Percentiles rank a stretch among this genome's conserved stretches.
phyloP scores from a whole-genome alignment of 2,113 vertebrate genomes.

The Eulacestoma nigropectus region DNA sequence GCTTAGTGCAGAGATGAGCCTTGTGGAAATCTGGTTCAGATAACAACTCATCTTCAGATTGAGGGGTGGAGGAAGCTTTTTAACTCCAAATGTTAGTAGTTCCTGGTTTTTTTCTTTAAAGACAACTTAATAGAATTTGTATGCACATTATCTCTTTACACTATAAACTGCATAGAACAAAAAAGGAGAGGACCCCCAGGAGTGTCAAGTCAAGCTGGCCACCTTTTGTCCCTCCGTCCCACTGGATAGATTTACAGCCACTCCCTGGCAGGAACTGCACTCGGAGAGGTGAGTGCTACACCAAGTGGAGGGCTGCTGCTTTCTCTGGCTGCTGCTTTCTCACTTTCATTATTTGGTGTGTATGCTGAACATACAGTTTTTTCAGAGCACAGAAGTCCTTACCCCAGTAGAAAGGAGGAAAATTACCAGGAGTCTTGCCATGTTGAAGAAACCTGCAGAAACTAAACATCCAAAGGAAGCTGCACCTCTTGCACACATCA shows the following conservation, averaged over 20 bases:
- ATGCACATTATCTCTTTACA: neutral
- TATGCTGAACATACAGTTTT: neutral
- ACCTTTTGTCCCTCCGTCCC: neutral
- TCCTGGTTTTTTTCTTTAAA: neutral
- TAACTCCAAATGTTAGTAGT: neutral
- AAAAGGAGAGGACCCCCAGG: neutral
- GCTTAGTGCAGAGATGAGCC: neutral
- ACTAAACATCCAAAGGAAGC: neutral
- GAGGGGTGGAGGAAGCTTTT: neutral
- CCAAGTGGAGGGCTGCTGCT: neutral
- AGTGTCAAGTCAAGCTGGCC: neutral
- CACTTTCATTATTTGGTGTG: neutral
- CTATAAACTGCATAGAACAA: neutral
- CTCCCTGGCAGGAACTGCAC: neutral
- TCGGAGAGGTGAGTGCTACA: neutral
- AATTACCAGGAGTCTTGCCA: neutral
- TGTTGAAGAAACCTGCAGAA: neutral
- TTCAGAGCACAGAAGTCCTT: neutral
- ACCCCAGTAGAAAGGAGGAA: neutral
- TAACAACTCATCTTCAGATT: neutral
- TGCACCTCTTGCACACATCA: too few relatives aligned
- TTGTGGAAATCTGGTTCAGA: neutral
- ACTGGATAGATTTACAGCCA: fast-evolving
- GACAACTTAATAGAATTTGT: neutral
- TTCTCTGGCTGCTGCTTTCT: neutral